Percentiles rank a stretch among this genome's conserved stretches.
phyloP scores from a whole-genome alignment of 1,140 invertebrate species.

The Neodiprion virginianus region DNA sequence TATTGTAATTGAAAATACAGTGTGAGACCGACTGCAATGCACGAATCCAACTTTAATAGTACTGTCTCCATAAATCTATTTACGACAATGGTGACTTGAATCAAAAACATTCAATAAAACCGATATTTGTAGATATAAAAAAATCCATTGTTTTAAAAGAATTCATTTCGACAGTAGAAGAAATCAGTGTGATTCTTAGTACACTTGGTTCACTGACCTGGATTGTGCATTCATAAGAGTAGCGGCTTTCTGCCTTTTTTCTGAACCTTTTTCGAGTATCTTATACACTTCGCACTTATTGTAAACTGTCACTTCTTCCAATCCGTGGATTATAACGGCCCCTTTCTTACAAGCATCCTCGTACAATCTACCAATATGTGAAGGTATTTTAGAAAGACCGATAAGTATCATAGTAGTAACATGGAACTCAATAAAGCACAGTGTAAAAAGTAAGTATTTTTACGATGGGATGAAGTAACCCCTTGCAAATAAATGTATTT shows the following conservation, averaged over 20 bases:
- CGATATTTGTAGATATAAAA: too few relatives aligned
- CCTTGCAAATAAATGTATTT: too few relatives aligned
- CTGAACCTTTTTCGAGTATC: conserved; percentile 85
- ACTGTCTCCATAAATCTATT: too few relatives aligned
- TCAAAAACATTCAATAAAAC: too few relatives aligned
- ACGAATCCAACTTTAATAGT: neutral
- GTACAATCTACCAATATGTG: conserved; percentile 68
- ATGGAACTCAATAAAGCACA: too few relatives aligned
- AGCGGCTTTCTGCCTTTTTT: conserved; percentile 86
- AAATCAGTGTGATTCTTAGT: too few relatives aligned
- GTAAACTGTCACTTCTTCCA: conserved; percentile 92
- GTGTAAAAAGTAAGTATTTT: too few relatives aligned
- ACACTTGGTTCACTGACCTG: conserved; percentile 62
- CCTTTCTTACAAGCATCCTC: conserved; percentile 84
- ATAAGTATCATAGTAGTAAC: too few relatives aligned
- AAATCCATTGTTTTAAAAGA: too few relatives aligned
- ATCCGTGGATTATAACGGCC: conserved; percentile 89
- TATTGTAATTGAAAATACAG: conserved; percentile 94
- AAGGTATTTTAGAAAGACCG: conserved; percentile 22
- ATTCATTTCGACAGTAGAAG: conserved; percentile 13
- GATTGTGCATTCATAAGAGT: conserved; percentile 95
- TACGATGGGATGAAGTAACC: too few relatives aligned
- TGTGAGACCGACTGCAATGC: conserved; percentile 86
- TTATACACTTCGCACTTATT: conserved; percentile 92
- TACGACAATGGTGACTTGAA: too few relatives aligned